Evolutionary conservation across 1,140 invertebrate genomes (phyloP).

Genomic region (Drosophila elegans): DNA sequence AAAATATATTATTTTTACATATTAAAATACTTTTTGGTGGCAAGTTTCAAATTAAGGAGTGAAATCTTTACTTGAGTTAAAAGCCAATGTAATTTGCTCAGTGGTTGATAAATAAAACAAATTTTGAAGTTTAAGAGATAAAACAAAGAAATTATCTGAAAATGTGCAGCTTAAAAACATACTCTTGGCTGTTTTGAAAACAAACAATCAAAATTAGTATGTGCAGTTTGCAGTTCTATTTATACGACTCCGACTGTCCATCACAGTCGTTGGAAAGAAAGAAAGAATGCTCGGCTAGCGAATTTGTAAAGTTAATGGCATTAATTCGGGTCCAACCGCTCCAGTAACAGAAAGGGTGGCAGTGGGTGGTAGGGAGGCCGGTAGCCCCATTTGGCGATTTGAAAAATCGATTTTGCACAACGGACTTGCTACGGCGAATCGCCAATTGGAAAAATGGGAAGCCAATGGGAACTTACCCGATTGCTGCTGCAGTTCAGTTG

Average conservation of each 20-base stretch:
- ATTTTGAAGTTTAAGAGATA: too few relatives aligned
- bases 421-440: slow-evolving; percentile 29
- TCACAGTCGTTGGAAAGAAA: not conserved
- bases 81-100: too few relatives aligned
- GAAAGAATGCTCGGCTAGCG: not conserved
- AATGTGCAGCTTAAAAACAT: too few relatives aligned
- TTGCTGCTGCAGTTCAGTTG: not conserved
- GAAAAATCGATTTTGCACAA: slow-evolving; percentile 74
- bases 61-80: too few relatives aligned
- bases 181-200: too few relatives aligned
- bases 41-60: too few relatives aligned
- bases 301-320: slow-evolving; percentile 24
- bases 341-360: slow-evolving; percentile 14
- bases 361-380: slow-evolving; percentile 4
- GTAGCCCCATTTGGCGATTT: slow-evolving; percentile 11
- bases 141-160: too few relatives aligned
- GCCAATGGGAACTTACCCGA: slow-evolving; percentile 21
- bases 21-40: too few relatives aligned
- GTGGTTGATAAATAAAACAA: too few relatives aligned
- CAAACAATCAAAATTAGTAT: too few relatives aligned
- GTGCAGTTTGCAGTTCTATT: not conserved
- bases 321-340: slow-evolving; percentile 24
- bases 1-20: too few relatives aligned
- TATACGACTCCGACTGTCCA: too few relatives aligned
- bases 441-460: slow-evolving; percentile 20